A percentile compares a stretch with the other conserved stretches of the same genome.
These are phyloP conservation scores for Trypoxylus dichotomus DNA, from an alignment of 1,140 invertebrate species.

Conservation along the genomic window DNA sequence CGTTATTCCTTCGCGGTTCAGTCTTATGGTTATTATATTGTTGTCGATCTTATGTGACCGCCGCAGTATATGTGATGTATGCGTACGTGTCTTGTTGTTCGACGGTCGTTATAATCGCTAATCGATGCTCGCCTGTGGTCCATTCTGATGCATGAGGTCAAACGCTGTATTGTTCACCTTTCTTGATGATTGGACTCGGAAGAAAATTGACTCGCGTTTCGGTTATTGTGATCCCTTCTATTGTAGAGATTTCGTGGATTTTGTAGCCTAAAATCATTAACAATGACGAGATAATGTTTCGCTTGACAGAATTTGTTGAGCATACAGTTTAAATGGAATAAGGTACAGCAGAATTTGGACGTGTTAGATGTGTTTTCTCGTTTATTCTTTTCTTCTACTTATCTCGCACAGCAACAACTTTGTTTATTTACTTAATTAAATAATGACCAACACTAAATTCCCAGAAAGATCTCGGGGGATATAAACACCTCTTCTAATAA, in stretches of 20 bases:
- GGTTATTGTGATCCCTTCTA: background rate
- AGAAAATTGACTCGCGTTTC: background rate
- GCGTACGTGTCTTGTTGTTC: background rate
- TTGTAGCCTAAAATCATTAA: background rate
- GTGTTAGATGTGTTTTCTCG: too few species aligned
- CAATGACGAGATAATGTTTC: background rate
- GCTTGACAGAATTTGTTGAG: background rate
- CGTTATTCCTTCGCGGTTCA: background rate
- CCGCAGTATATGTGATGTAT: background rate
- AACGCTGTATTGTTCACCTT: background rate
- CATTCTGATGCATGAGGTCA: background rate
- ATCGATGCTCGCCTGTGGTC: background rate
- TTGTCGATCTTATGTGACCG: background rate
- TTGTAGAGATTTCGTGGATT: background rate
- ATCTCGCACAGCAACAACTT: too few species aligned
- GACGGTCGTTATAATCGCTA: background rate
- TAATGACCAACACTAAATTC: too few species aligned
- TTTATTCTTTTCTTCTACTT: too few species aligned
- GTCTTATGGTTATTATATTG: background rate
- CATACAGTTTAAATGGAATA: background rate
- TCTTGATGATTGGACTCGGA: background rate
- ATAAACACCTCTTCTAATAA: too few species aligned
- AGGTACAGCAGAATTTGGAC: background rate
- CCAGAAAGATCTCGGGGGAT: too few species aligned
- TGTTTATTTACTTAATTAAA: too few species aligned